These are phyloP conservation scores for Gari tellinella DNA, from an alignment of 2,888 invertebrate genomes.

Conservation along the genomic window DNA sequence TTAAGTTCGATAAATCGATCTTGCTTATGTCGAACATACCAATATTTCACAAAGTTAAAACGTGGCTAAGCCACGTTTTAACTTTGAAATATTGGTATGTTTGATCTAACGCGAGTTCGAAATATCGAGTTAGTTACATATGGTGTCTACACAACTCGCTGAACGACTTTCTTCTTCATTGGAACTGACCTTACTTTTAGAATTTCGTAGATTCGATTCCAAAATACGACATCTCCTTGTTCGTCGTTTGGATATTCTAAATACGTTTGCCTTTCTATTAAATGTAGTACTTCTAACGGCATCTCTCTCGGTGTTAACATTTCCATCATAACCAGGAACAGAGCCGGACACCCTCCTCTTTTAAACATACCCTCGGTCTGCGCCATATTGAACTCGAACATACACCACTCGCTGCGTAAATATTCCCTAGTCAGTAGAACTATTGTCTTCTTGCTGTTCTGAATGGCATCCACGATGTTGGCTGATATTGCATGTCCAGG, in stretches of 20 bases:
- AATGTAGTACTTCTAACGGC: constrained; percentile 1
- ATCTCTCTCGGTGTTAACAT: neutral
- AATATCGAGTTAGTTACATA: too few species aligned
- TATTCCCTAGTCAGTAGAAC: neutral
- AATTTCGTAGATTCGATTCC: neutral
- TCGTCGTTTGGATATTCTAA: constrained; percentile 16
- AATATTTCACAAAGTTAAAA: too few species aligned
- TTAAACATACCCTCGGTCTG: constrained; percentile 44
- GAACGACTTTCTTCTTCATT: too few species aligned
- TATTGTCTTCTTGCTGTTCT: constrained; percentile 10
- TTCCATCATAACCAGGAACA: constrained; percentile 16
- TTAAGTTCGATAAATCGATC: too few species aligned
- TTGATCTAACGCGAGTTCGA: too few species aligned
- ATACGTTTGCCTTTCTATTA: constrained; percentile 10
- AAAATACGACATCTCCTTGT: constrained; percentile 10
- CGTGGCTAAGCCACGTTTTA: too few species aligned
- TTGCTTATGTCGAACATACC: too few species aligned
- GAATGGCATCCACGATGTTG: constrained; percentile 10
- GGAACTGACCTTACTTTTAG: neutral
- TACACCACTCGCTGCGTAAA: constrained; percentile 12
- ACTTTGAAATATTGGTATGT: too few species aligned
- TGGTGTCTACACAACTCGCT: too few species aligned
- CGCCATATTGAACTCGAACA: constrained; percentile 61
- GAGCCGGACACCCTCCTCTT: neutral
- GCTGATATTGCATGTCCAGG: constrained; percentile 3